phyloP scores from a whole-genome alignment of 2,113 vertebrate species.

The Aythya baeri region DNA sequence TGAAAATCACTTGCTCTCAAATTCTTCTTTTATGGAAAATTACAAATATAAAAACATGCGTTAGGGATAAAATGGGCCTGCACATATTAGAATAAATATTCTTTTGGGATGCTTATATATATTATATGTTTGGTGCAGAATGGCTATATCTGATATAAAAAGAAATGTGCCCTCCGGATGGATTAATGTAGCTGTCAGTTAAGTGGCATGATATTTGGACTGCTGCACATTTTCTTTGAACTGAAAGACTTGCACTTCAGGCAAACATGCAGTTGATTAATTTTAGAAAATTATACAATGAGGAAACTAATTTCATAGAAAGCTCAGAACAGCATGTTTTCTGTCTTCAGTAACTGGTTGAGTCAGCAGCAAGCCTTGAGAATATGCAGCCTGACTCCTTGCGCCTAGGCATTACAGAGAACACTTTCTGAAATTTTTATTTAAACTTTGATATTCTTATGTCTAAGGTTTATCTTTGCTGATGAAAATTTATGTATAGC shows the following conservation, averaged over 20 bases:
- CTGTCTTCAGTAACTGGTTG: not conserved
- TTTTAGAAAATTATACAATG: not conserved
- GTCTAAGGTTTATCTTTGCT: not conserved
- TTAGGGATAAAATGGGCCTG: not conserved
- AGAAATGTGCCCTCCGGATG: not conserved
- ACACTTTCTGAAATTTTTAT: not conserved
- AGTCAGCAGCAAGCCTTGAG: not conserved
- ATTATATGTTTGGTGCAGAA: not conserved
- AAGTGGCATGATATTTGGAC: not conserved
- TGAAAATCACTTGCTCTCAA: not conserved
- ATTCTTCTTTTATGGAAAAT: not conserved
- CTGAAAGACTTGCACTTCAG: not conserved
- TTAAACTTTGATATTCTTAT: not conserved
- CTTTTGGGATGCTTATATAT: not conserved
- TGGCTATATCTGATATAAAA: not conserved
- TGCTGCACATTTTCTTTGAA: not conserved
- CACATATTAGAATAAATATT: not conserved
- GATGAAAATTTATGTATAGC: too few species aligned
- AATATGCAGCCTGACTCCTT: not conserved
- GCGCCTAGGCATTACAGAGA: not conserved
- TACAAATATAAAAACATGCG: fast-evolving
- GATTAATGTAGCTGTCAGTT: not conserved
- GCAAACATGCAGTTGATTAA: not conserved
- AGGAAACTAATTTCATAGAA: not conserved
- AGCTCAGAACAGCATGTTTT: not conserved